Evolutionary conservation across 2,888 invertebrate genomes (phyloP).

Genomic region (Dryobotodes eremita): DNA sequence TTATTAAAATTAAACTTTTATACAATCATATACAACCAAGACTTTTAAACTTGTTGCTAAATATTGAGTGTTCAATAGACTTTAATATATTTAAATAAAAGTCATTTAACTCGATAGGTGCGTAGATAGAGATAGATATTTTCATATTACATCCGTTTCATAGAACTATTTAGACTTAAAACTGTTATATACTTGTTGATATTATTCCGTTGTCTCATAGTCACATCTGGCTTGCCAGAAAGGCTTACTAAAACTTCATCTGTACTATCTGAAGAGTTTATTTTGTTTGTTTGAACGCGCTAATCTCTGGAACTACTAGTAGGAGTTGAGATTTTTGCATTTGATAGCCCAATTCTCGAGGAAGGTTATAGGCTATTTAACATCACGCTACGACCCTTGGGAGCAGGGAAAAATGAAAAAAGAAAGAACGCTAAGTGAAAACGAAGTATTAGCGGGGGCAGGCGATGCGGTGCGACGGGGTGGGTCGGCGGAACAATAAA

Average conservation of each 20-base stretch:
- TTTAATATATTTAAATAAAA: constrained; percentile 29
- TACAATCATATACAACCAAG: constrained; percentile 28
- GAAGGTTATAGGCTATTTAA: too few species aligned
- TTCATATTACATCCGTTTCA: constrained; percentile 8
- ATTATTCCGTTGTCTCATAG: neutral
- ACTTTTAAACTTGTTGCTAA: constrained; percentile 1
- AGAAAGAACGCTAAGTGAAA: too few species aligned
- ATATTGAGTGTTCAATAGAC: constrained; percentile 3
- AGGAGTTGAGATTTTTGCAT: too few species aligned
- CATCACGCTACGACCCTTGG: too few species aligned
- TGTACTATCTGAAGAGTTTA: too few species aligned
- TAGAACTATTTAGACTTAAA: neutral
- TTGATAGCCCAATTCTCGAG: too few species aligned
- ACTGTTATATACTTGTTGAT: constrained; percentile 7
- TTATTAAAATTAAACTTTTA: constrained; percentile 17
- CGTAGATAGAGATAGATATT: neutral
- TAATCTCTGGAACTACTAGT: too few species aligned
- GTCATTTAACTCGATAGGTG: constrained; percentile 14
- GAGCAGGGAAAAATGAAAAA: too few species aligned
- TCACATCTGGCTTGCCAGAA: neutral
- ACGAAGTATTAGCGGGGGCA: too few species aligned
- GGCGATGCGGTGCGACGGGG: too few species aligned
- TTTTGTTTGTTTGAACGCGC: too few species aligned
- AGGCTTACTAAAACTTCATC: neutral
- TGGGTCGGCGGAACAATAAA: too few species aligned